phyloP scores from a whole-genome alignment of 1,140 invertebrate genomes.

The Akabosia matsudoensis region DNA sequence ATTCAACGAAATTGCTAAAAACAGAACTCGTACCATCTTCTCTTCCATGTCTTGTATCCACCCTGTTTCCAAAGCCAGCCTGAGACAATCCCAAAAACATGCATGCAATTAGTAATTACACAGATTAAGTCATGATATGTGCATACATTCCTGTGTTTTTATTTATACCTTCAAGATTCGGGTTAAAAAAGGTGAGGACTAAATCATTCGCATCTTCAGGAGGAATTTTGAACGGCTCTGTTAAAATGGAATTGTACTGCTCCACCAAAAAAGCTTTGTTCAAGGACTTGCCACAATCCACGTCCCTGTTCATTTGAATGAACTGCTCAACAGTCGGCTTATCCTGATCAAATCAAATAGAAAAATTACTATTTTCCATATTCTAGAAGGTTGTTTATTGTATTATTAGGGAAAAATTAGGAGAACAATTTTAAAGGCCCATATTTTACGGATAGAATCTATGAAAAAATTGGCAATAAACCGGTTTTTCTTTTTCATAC shows the following conservation, averaged over 20 bases:
- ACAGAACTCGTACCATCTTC: conserved; percentile 69
- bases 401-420: too few species aligned
- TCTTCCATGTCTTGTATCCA: conserved; percentile 95
- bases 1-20: background rate
- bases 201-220: conserved; percentile 94
- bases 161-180: conserved; percentile 75
- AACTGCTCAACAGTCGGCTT: conserved; percentile 45
- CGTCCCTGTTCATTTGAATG: conserved; percentile 42
- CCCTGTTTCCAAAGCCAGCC: conserved; percentile 94
- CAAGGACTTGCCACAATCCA: conserved; percentile 35
- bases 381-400: too few species aligned
- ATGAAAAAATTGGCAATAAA: background rate
- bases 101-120: background rate
- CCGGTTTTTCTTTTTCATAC: conserved; percentile 27
- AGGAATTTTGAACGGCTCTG: conserved; percentile 98
- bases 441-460: background rate
- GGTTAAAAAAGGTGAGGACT: conserved; percentile 99
- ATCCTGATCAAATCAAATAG: conserved; percentile 29
- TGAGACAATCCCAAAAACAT: conserved; percentile 33
- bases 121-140: background rate
- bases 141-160: background rate
- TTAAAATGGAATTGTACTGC: conserved; percentile 96
- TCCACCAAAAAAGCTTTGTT: conserved; percentile 32
- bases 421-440: background rate
- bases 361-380: conserved; percentile 15